Base-by-base conservation (phyloP, 2,797 vertebrate species). In the Epinephelus awoara region DNA sequence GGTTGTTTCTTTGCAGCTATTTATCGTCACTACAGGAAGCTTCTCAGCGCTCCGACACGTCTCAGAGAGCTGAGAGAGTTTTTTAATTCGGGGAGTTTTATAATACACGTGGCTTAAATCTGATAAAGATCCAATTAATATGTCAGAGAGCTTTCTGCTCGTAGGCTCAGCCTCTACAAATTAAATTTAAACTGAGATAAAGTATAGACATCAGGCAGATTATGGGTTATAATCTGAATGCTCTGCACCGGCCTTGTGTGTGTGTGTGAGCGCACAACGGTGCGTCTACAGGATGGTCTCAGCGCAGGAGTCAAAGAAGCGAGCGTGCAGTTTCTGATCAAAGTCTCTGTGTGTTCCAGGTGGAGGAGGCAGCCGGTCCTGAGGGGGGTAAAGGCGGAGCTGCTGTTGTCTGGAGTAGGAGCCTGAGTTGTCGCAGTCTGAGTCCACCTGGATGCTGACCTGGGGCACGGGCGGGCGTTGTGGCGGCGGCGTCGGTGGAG, bases 401-500 rank as follows among this genome's bases (percentile, higher is more conserved):
- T 2, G 65, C 2, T 52, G 56, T 6, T 27, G 67, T 0, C 72
- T 84, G 42, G 88, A 89, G 23, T 92, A 91, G 1, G 88, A 63
- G 79, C 91, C 94, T 2, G 90, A 93, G 71, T 96, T 95, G 47
- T 96, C 92, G 2, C 92, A 88, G 84, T 97, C 96, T 0, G 96
- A 96, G 73, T 97, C 96, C 96, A 97, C 94, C 91, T 95, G 95
- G 58, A 97, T 94, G 89, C 93, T 96, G 92, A 97, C 94, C 88
- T 95, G 95, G 46, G 96, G 96, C 75, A 92, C 79, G 0, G 93
- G 74, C 0, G 84, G 92, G 72, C 82, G 46, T 0, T 11, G 40
- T 2, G 21, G 15, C 1, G 34, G 34, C 34, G 6, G 27, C 27
- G 27, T 2, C 5, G 27, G 34, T 0, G 59, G 44, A 1, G 94